Evolutionary conservation across 2,113 vertebrate species (phyloP).

Genomic region (Erinaceus europaeus): DNA sequence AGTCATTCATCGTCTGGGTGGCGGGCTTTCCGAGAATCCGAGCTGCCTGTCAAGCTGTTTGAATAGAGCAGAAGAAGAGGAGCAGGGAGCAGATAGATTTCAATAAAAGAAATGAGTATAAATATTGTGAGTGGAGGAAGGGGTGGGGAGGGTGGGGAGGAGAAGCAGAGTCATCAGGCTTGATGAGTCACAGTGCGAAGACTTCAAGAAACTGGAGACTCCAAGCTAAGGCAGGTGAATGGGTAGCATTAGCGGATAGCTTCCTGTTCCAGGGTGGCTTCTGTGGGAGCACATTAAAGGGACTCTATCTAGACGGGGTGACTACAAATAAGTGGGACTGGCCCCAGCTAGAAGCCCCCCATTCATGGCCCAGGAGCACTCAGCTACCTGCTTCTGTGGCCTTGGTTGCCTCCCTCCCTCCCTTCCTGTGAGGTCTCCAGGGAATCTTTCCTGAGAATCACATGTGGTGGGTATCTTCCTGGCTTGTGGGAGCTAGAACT

Average conservation of each 20-base stretch:
- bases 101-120: conserved; percentile 83
- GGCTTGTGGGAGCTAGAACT: background rate
- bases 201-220: conserved; percentile 73
- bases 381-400: background rate
- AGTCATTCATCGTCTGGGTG: too few species aligned
- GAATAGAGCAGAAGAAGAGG: conserved; percentile 81
- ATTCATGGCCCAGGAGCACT: background rate
- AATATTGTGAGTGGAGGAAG: conserved; percentile 84
- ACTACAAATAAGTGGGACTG: background rate
- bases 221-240: background rate
- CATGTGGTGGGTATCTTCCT: background rate
- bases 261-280: background rate
- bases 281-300: rapidly evolving
- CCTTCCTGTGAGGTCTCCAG: rapidly evolving
- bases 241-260: background rate
- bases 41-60: conserved; percentile 81
- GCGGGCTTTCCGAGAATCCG: conserved; percentile 82
- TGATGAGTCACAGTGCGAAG: conserved; percentile 75
- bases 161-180: conserved; percentile 72
- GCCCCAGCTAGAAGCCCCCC: background rate
- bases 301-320: too few species aligned
- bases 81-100: conserved; percentile 80
- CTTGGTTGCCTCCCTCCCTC: rapidly evolving
- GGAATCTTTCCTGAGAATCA: rapidly evolving
- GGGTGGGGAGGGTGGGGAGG: too few species aligned